Evolutionary conservation across 2,888 invertebrate genomes (phyloP), one percentile per base, ranked within the genome.

Genomic region (Lordiphosa fenestrarum): DNA sequence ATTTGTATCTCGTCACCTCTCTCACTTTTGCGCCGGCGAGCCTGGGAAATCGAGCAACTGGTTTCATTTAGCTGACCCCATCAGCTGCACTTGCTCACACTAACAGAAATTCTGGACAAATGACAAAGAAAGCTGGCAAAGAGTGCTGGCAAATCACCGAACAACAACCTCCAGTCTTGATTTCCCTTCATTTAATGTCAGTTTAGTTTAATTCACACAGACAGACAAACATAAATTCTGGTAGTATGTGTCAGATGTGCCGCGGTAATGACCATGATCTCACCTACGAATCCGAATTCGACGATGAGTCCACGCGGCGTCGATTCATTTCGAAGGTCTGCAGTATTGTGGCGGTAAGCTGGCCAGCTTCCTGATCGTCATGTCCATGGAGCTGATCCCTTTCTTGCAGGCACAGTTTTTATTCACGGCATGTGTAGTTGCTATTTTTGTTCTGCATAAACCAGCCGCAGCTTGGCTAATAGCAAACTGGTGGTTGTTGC

Each of bases 11-110:
- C 40, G 56, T 69, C 70, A 59, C 54, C 62, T 48, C 51, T 23
- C 39, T 46, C 62, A 36, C 30, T 42, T 21, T 6, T 6, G 1
- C 12, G 21, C 10, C 15, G n/a, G 2, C n/a, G 15, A 21, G 6
- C 46, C 71, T 76, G 75, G 84, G 75, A 76, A 76, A 70, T 59
- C 62, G 60, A 59, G 55, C 75, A 76, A 76, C 81, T 76, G 75
- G 64, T 60, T 36, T 12, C 55, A 6, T 38, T n/a, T 1, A 19
- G 23, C 47, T 54, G 60, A 42, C 38, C 55, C 47, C 50, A 49
- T 25, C 56, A 47, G 41, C 46, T 30, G 46, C 65, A 53, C 50
- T 56, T 50, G 65, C 33, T 38, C 44, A 25, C 44, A 15, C 15
- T 30, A 3, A 30, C 10, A 10, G 30, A 30, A 30, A 30, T 4